Base-by-base conservation (phyloP, 2,888 invertebrate species). In the Tyria jacobaeae region DNA sequence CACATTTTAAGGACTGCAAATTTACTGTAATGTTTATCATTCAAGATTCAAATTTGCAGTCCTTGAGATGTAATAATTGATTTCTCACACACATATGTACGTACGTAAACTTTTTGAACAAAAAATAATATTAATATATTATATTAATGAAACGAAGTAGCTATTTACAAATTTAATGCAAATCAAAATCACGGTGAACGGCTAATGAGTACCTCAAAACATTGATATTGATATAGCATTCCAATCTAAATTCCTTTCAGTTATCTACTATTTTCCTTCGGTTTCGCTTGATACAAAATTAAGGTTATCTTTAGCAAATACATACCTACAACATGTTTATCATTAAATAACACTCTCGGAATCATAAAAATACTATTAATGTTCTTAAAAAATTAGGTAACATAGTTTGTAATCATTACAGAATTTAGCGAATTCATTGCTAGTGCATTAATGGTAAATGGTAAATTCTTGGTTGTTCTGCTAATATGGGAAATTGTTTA, bases 401-500 rank as follows among this genome's bases (percentile, higher is more conserved):
- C 17, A 7, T 7, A 7, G 53, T 37, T 27, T 57, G 56, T 21
- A 50, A 55, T 53, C 57, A 59, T 57, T 52, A 57, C 25, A 37
- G 55, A 57, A 57, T 63, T 54, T 49, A 57, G 31, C 48, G 15
- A 58, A 24, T 63, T 27, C 34, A 57, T 60, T 57, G 55, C 52
- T 71, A 76, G 71, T 76, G 71, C 53, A 62, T 53, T 55, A 73
- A 66, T 64, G 62, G 65, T 52, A 60, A 73, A 66, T 64, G 62
- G 65, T 52, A 60, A 68, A 75, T 70, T 68, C 67, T 71, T 62
- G 61, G 17, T 58, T 62, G 62, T 66, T 60, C 65, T 67, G 68
- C 66, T 77, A 77, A 78, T 80, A 77, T 81, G 79, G 78, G 80
- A 85, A 81, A 78, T 78, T 80, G 75, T 76, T 78, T 76, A 80